These are phyloP conservation scores for Rousettus madagascariensis DNA, from an alignment of 2,797 vertebrate species.

Conservation along the genomic window DNA sequence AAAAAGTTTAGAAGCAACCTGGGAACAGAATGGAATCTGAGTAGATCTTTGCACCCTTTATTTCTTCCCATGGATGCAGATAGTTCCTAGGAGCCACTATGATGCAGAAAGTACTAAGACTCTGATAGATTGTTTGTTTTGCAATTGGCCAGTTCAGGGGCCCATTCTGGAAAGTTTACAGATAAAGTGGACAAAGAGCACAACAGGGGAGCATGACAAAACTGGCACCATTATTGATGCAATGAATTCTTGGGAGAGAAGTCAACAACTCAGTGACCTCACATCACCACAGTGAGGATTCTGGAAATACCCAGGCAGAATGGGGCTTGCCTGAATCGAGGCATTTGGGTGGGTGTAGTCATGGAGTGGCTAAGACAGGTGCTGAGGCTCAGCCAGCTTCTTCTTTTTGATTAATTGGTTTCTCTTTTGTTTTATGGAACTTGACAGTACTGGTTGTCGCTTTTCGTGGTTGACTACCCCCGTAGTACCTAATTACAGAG, in stretches of 20 bases:
- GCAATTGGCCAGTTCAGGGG: not conserved
- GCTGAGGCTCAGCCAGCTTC: conserved; percentile 22
- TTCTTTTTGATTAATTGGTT: conserved; percentile 62
- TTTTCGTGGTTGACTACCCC: conserved; percentile 70
- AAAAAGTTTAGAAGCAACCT: not conserved
- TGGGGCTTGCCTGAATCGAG: not conserved
- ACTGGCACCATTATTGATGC: not conserved
- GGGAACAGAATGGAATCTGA: not conserved
- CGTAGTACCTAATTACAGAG: conserved; percentile 68
- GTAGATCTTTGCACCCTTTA: not conserved
- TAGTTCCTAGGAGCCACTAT: not conserved
- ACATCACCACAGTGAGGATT: rapidly evolving
- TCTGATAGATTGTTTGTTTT: not conserved
- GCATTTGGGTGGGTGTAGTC: not conserved
- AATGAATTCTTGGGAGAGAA: not conserved
- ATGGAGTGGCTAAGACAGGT: not conserved
- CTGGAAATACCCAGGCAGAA: not conserved
- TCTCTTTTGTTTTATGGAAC: conserved; percentile 70
- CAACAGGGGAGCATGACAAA: not conserved
- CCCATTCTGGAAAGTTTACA: not conserved
- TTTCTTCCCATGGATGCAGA: not conserved
- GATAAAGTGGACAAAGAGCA: too few relatives aligned
- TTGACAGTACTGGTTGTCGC: conserved; percentile 67
- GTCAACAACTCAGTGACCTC: not conserved
- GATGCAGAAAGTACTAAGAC: not conserved